Percentiles rank a stretch among this genome's conserved stretches.
Evolutionary conservation across 2,888 invertebrate genomes (phyloP).

Genomic region (Coremacera marginata): DNA sequence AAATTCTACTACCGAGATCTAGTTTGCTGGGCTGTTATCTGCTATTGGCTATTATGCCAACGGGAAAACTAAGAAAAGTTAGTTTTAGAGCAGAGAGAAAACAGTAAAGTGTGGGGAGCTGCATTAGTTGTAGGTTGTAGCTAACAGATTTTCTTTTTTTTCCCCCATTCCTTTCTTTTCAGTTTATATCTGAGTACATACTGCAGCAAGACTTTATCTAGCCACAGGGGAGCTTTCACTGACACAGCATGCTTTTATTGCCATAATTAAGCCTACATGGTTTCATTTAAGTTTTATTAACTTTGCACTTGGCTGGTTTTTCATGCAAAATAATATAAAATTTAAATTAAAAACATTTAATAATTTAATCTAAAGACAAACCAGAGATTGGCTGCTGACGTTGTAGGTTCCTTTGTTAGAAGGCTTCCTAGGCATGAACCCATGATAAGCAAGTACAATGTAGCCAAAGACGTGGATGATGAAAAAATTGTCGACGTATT

Average conservation of each 20-base stretch:
- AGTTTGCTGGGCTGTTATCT: too few relatives aligned
- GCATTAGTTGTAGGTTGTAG: too few relatives aligned
- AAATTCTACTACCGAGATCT: too few relatives aligned
- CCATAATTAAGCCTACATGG: too few relatives aligned
- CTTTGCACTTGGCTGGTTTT: not conserved
- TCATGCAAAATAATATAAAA: not conserved
- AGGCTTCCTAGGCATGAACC: constrained; percentile 46
- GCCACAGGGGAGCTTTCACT: not conserved
- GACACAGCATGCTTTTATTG: not conserved
- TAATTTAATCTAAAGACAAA: constrained; percentile 1
- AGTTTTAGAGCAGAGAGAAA: too few relatives aligned
- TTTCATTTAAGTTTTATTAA: not conserved
- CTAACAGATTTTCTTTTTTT: too few relatives aligned
- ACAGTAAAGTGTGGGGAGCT: too few relatives aligned
- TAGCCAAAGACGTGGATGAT: not conserved
- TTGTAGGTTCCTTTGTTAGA: constrained; percentile 36
- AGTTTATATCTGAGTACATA: too few relatives aligned
- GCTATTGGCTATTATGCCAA: too few relatives aligned
- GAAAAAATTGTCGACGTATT: not conserved
- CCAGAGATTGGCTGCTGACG: constrained; percentile 33
- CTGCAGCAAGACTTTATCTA: not conserved
- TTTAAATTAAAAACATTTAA: not conserved
- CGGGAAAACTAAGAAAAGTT: too few relatives aligned
- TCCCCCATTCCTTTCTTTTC: too few relatives aligned
- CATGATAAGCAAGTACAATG: constrained; percentile 30